Evolutionary conservation across 2,797 vertebrate genomes (phyloP).

Genomic region (Enteromius trimaculatus): DNA sequence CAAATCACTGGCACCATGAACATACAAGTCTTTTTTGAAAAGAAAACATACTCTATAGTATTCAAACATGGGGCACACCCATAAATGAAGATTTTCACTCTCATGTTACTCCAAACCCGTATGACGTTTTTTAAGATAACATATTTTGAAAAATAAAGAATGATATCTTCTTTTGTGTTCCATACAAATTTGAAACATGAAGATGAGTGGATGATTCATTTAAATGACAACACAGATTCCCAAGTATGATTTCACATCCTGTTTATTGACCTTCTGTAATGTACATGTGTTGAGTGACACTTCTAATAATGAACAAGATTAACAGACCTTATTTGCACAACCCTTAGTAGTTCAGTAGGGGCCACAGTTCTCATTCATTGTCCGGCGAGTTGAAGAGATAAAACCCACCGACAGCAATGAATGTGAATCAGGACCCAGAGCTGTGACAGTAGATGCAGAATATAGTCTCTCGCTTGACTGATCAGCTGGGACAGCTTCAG

Average conservation of each 20-base stretch:
- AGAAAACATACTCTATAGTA: neutral
- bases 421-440: slow-evolving; percentile 90
- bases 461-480: slow-evolving; percentile 40
- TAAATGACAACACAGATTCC: slow-evolving; percentile 24
- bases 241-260: slow-evolving; percentile 4
- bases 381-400: slow-evolving; percentile 85
- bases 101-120: neutral
- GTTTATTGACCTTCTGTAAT: slow-evolving; percentile 38
- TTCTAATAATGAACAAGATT: slow-evolving; percentile 14
- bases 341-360: slow-evolving; percentile 5
- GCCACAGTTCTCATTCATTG: slow-evolving; percentile 94
- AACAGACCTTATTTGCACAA: slow-evolving; percentile 29
- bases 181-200: neutral
- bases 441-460: slow-evolving; percentile 42
- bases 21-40: neutral
- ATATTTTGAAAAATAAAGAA: neutral
- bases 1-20: slow-evolving; percentile 22
- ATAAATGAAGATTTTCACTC: neutral
- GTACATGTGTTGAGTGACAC: slow-evolving; percentile 11
- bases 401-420: slow-evolving; percentile 99
- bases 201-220: neutral
- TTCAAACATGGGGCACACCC: neutral
- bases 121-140: neutral
- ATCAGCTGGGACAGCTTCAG: slow-evolving; percentile 44
- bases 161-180: neutral